Conservation (phyloP, 92 coral and sea anemone species). For the Bergia sp. region DNA sequence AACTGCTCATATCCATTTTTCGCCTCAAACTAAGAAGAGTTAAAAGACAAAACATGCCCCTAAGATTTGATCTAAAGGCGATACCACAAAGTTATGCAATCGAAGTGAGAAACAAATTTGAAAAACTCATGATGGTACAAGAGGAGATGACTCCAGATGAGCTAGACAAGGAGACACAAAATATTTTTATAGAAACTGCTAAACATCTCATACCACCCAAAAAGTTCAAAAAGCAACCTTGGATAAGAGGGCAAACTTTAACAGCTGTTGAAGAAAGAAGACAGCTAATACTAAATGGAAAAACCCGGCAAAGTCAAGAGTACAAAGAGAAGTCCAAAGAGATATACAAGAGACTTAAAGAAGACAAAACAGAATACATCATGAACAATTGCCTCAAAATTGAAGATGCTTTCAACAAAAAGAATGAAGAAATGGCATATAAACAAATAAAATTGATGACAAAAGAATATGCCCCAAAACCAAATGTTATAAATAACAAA, state of each 20-base stretch:
- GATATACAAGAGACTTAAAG: slow-evolving; percentile 18
- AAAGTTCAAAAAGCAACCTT: slow-evolving; percentile 11
- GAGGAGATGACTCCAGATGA: slow-evolving; percentile 20
- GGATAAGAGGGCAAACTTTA: slow-evolving; percentile 16
- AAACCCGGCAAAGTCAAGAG: slow-evolving; percentile 21
- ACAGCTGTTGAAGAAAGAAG: slow-evolving; percentile 19
- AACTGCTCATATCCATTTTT: not conserved
- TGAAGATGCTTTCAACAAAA: slow-evolving; percentile 18
- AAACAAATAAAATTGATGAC: no score
- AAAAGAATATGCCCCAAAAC: no score
- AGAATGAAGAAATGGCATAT: slow-evolving; percentile 4
- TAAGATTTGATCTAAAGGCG: slow-evolving; percentile 12
- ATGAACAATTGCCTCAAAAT: slow-evolving; percentile 18
- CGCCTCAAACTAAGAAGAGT: not conserved
- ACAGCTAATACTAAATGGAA: slow-evolving; percentile 18
- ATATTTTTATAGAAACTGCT: slow-evolving; percentile 17
- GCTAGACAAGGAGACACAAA: slow-evolving; percentile 20
- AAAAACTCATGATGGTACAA: slow-evolving; percentile 18
- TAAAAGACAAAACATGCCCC: slow-evolving; percentile 16
- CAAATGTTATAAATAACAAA: no score
- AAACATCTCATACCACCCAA: slow-evolving; percentile 19
- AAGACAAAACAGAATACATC: slow-evolving; percentile 18
- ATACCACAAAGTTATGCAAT: slow-evolving; percentile 15
- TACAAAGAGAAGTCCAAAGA: slow-evolving; percentile 19
- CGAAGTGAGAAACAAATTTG: slow-evolving; percentile 19